These are phyloP conservation scores for Aeoliscus strigatus DNA, from an alignment of 2,797 vertebrate genomes.

Conservation along the genomic window DNA sequence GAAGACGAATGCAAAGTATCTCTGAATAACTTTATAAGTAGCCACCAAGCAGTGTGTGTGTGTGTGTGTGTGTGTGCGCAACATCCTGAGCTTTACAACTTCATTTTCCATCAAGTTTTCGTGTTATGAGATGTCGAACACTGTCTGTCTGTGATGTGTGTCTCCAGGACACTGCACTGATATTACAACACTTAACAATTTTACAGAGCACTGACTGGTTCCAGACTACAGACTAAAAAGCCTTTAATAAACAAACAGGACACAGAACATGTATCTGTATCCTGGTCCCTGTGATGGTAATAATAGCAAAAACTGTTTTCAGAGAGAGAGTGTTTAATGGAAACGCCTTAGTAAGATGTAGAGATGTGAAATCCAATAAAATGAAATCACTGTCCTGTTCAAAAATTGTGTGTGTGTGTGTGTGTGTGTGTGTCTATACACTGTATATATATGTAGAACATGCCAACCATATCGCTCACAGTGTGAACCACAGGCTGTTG, in stretches of 20 bases:
- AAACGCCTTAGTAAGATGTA: not conserved
- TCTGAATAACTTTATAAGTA: not conserved
- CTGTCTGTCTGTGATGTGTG: slow-evolving; percentile 28
- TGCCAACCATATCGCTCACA: slow-evolving; percentile 12
- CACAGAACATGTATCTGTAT: not conserved
- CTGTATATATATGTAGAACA: too few relatives aligned
- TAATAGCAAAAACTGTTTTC: not conserved
- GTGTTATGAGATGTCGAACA: not conserved
- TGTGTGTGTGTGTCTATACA: too few relatives aligned
- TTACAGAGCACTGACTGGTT: slow-evolving; percentile 1
- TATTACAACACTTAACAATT: slow-evolving; percentile 12
- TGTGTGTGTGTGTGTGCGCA: slow-evolving; percentile 1
- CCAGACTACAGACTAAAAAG: not conserved
- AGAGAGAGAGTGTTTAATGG: not conserved
- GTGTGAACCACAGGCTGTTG: slow-evolving; percentile 22
- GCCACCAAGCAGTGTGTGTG: slow-evolving; percentile 1
- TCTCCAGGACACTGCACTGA: slow-evolving; percentile 32
- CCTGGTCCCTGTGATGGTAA: not conserved
- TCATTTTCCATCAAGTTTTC: slow-evolving; percentile 7
- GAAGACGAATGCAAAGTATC: not conserved
- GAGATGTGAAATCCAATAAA: not conserved
- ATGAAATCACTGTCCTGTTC: not conserved
- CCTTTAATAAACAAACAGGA: too few relatives aligned
- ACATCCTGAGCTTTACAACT: slow-evolving; percentile 9
- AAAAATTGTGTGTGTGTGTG: too few relatives aligned